Evolutionary conservation across 2,113 vertebrate species (phyloP).

Genomic region (Origma solitaria): DNA sequence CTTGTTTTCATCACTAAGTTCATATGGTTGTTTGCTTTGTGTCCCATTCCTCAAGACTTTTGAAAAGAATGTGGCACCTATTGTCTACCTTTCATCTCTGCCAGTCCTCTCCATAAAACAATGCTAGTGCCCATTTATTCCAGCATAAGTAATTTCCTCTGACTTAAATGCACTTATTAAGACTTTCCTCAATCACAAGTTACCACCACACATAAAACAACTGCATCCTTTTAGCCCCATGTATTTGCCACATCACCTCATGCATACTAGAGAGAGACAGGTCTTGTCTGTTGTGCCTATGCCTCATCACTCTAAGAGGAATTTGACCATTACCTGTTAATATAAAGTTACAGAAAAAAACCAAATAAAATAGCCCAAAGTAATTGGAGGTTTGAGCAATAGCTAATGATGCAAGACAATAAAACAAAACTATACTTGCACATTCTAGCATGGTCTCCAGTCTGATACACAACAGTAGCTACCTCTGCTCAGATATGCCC

Average conservation of each 20-base stretch:
- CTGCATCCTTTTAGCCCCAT: neutral
- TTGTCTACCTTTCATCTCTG: neutral
- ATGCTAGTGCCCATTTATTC: neutral
- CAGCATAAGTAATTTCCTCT: neutral
- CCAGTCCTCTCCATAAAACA: neutral
- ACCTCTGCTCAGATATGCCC: neutral
- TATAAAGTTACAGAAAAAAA: neutral
- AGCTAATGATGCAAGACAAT: neutral
- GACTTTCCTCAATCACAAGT: neutral
- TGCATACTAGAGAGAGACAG: accelerated
- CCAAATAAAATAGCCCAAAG: accelerated
- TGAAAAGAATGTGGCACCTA: neutral
- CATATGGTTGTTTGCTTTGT: neutral
- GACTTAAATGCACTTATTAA: neutral
- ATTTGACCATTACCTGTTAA: neutral
- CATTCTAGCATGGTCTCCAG: neutral
- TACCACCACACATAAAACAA: neutral
- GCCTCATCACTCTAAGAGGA: neutral
- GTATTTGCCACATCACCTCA: neutral
- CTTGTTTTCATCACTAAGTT: neutral
- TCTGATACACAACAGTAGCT: accelerated
- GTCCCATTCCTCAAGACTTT: neutral
- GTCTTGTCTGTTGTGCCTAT: neutral
- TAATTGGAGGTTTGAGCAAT: neutral
- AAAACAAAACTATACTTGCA: neutral